Evolutionary conservation across 2,113 vertebrate genomes (phyloP).

Genomic region (Laticauda laticaudata): DNA sequence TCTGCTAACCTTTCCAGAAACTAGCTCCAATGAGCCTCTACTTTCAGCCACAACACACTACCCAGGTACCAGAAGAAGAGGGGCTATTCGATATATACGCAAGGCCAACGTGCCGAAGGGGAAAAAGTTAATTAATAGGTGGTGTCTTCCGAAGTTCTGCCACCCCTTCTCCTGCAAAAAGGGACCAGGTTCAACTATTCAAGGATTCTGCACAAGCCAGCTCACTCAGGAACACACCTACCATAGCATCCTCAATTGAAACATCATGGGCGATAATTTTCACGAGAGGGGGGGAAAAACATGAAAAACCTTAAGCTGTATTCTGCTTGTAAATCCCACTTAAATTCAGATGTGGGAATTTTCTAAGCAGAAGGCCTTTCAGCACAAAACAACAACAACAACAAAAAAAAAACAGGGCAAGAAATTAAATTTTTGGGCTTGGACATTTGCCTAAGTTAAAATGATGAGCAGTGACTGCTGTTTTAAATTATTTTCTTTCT

Average conservation of each 20-base stretch:
- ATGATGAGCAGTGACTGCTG: neutral
- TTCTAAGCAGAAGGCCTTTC: conserved; percentile 20
- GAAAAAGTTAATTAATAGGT: no score
- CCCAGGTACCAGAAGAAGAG: neutral
- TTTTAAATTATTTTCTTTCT: conserved; percentile 19
- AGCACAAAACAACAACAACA: neutral
- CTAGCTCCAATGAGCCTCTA: neutral
- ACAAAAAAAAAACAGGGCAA: neutral
- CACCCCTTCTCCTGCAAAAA: neutral
- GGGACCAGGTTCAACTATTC: neutral
- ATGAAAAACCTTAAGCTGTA: neutral
- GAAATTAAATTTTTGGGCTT: conserved; percentile 17
- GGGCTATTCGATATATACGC: neutral
- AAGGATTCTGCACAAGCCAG: neutral
- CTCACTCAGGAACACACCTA: neutral
- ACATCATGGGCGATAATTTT: neutral
- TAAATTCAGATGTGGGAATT: neutral
- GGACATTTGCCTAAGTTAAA: neutral
- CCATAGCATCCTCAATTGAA: neutral
- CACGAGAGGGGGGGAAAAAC: neutral
- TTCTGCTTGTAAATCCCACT: conserved; percentile 9
- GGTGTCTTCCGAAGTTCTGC: no score
- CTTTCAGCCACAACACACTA: neutral
- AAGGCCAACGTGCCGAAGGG: no score
- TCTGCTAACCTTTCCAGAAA: neutral